Percentiles rank a stretch among this genome's conserved stretches.
phyloP scores from a whole-genome alignment of 2,888 invertebrate species.

The Heteromurus nitidus region DNA sequence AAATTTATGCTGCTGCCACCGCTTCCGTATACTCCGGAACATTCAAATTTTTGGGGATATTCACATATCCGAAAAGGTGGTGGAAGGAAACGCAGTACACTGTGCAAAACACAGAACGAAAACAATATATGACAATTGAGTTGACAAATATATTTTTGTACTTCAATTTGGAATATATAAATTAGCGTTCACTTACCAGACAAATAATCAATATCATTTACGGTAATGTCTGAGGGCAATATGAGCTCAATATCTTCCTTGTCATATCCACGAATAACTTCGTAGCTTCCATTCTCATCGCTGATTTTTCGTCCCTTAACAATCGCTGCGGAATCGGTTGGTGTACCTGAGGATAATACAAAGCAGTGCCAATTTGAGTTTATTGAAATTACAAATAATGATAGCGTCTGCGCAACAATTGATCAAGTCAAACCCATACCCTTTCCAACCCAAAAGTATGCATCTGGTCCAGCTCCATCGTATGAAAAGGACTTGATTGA shows the following conservation, averaged over 20 bases:
- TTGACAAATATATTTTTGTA: neutral
- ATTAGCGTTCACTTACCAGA: constrained; percentile 75
- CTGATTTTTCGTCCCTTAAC: constrained; percentile 65
- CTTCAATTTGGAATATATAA: neutral
- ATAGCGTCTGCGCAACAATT: neutral
- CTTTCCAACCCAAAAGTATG: constrained; percentile 68
- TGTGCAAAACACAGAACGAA: constrained; percentile 2
- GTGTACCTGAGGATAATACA: constrained; percentile 46
- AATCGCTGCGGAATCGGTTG: constrained; percentile 51
- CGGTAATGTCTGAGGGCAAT: constrained; percentile 87
- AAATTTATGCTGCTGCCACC: no score
- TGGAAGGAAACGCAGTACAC: constrained; percentile 93
- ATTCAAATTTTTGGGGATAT: constrained; percentile 89
- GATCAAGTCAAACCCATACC: constrained; percentile 18
- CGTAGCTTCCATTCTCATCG: constrained; percentile 75
- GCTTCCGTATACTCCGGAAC: constrained; percentile 79
- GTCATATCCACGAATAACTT: constrained; percentile 88
- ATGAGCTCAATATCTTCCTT: constrained; percentile 94
- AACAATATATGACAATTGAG: neutral
- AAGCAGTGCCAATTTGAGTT: no score
- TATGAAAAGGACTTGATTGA: constrained; percentile 63
- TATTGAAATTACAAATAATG: neutral
- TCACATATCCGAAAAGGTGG: constrained; percentile 93
- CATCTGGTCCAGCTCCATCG: constrained; percentile 69
- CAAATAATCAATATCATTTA: constrained; percentile 93